Evolutionary conservation across 2,888 invertebrate species (phyloP).

Genomic region (Oeneis ivallda): DNA sequence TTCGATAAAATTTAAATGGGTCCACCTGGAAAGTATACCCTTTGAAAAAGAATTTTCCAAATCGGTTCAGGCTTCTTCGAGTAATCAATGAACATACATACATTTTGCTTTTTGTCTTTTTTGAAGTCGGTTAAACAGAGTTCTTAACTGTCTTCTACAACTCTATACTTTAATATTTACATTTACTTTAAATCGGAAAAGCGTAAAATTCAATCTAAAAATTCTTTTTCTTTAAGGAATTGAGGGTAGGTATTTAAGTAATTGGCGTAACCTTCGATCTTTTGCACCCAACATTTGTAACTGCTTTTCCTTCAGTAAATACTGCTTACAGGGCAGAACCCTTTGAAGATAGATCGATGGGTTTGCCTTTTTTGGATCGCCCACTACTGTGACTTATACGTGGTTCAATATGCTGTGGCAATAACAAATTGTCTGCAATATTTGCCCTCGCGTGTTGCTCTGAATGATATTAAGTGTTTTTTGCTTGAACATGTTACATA

Average conservation of each 20-base stretch:
- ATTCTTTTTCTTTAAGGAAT: neutral
- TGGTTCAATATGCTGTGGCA: conserved; percentile 29
- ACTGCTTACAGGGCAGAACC: conserved; percentile 36
- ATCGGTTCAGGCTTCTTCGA: no score
- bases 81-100: no score
- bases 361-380: conserved; percentile 36
- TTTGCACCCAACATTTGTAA: conserved; percentile 41
- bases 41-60: no score
- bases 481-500: conserved; percentile 4
- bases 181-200: no score
- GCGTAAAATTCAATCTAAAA: neutral
- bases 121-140: no score
- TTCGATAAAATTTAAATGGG: no score
- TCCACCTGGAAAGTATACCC: no score
- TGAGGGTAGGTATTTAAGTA: neutral
- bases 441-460: conserved; percentile 6
- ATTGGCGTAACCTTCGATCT: conserved; percentile 15
- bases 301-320: conserved; percentile 38
- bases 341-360: conserved; percentile 38
- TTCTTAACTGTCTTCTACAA: no score
- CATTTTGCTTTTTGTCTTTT: no score
- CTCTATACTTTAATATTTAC: no score
- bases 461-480: conserved; percentile 8
- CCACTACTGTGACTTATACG: conserved; percentile 37
- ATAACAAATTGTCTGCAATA: conserved; percentile 28